Conservation (phyloP, 2,888 invertebrate species). For the Leptarthrus brevirostris region DNA sequence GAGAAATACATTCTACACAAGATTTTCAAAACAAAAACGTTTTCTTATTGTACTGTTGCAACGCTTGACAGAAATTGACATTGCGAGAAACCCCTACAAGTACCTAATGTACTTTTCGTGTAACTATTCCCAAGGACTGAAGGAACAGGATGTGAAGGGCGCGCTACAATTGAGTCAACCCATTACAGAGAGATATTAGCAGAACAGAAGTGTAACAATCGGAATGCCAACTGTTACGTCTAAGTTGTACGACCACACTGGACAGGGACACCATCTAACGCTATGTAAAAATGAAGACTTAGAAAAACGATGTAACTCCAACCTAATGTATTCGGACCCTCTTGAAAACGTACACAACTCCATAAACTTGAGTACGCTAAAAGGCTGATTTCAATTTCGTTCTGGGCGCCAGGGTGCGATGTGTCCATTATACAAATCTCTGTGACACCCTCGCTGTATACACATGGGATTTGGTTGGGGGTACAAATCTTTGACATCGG, state of each 20-base stretch:
- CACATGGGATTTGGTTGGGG: constrained; percentile 33
- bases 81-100: not conserved
- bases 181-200: constrained; percentile 14
- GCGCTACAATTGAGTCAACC: constrained; percentile 5
- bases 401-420: not conserved
- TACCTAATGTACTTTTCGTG: constrained; percentile 53
- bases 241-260: not conserved
- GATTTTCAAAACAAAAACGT: not conserved
- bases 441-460: constrained; percentile 33
- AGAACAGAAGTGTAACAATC: constrained; percentile 1
- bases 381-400: constrained; percentile 38
- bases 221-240: not conserved
- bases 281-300: too few species aligned
- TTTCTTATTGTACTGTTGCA: constrained; percentile 6
- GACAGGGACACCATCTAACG: not conserved
- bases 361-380: too few species aligned
- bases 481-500: constrained; percentile 49
- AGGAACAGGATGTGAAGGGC: constrained; percentile 22
- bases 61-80: constrained; percentile 5
- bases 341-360: too few species aligned
- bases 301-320: too few species aligned
- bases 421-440: constrained; percentile 46
- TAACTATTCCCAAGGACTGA: constrained; percentile 47
- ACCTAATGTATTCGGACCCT: too few species aligned
- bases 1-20: not conserved